Evolutionary conservation across 2,888 invertebrate species (phyloP).

Genomic region (Theretra japonica): DNA sequence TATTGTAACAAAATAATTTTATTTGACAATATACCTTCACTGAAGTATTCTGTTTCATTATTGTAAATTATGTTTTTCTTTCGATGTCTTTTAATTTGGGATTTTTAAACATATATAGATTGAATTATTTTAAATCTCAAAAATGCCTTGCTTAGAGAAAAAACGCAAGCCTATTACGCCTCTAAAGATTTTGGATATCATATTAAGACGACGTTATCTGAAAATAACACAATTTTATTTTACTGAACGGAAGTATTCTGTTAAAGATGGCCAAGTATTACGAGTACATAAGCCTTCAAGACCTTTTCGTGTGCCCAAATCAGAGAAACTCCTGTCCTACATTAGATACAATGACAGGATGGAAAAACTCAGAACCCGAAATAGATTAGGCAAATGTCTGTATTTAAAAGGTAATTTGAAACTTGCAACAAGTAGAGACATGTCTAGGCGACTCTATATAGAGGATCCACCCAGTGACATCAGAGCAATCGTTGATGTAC

Average conservation of each 20-base stretch:
- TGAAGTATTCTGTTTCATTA: slow-evolving; percentile 24
- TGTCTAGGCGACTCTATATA: slow-evolving; percentile 84
- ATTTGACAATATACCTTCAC: slow-evolving; percentile 20
- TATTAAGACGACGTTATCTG: slow-evolving; percentile 76
- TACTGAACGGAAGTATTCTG: slow-evolving; percentile 70
- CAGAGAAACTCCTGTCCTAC: slow-evolving; percentile 75
- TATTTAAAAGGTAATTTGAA: slow-evolving; percentile 72
- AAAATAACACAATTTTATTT: slow-evolving; percentile 79
- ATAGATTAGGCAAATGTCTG: slow-evolving; percentile 64
- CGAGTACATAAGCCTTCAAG: slow-evolving; percentile 55
- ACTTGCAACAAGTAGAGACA: slow-evolving; percentile 77
- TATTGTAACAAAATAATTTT: not conserved
- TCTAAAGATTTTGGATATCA: slow-evolving; percentile 73
- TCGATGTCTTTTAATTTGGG: slow-evolving; percentile 19
- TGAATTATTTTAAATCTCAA: slow-evolving; percentile 28
- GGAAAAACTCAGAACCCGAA: slow-evolving; percentile 61
- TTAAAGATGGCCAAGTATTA: slow-evolving; percentile 46
- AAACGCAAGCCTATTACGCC: slow-evolving; percentile 75
- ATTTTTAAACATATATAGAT: slow-evolving; percentile 15
- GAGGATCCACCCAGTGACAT: slow-evolving; percentile 83
- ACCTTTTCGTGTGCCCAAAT: slow-evolving; percentile 71
- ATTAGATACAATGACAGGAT: slow-evolving; percentile 77
- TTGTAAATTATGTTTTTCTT: not conserved
- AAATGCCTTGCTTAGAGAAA: slow-evolving; percentile 66
- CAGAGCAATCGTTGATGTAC: slow-evolving; percentile 86